Evolutionary conservation across 2,888 invertebrate genomes (phyloP).

Genomic region (Agrenia bidenticulata): DNA sequence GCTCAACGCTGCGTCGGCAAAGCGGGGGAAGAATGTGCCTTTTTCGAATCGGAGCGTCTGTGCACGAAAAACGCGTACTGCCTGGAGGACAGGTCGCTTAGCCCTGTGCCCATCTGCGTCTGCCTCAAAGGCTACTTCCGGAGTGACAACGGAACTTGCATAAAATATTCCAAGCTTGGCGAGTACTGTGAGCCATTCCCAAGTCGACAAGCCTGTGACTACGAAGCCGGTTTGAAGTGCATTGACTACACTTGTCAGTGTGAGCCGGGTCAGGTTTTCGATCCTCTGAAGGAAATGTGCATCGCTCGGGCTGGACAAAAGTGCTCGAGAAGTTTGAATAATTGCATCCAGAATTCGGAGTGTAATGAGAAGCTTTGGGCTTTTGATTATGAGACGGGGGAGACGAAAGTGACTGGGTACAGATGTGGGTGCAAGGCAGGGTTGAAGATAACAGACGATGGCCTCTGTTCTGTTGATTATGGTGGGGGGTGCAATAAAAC

Average conservation of each 20-base stretch:
- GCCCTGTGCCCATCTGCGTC: constrained; percentile 33
- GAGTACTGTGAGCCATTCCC: constrained; percentile 31
- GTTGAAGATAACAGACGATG: constrained; percentile 33
- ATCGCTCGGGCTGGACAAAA: constrained; percentile 32
- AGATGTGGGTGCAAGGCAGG: constrained; percentile 32
- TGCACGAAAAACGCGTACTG: constrained; percentile 42
- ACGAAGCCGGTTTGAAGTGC: constrained; percentile 36
- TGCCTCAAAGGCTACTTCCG: constrained; percentile 42
- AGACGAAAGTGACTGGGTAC: constrained; percentile 38
- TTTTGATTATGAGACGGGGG: constrained; percentile 35
- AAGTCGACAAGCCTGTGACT: constrained; percentile 26
- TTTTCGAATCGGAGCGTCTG: constrained; percentile 31
- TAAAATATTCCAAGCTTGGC: constrained; percentile 28
- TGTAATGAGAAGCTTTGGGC: constrained; percentile 39
- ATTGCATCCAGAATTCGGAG: constrained; percentile 36
- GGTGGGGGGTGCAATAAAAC: constrained; percentile 33
- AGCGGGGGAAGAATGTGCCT: constrained; percentile 32
- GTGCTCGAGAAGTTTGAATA: constrained; percentile 35
- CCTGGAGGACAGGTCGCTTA: constrained; percentile 30
- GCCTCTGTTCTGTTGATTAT: constrained; percentile 38
- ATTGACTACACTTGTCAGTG: constrained; percentile 34
- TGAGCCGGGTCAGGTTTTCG: constrained; percentile 36
- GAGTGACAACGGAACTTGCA: constrained; percentile 35
- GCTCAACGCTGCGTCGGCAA: constrained; percentile 33
- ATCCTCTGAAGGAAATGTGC: constrained; percentile 31